Conservation (phyloP, 2,797 vertebrate species). For the Limosa lapponica region DNA sequence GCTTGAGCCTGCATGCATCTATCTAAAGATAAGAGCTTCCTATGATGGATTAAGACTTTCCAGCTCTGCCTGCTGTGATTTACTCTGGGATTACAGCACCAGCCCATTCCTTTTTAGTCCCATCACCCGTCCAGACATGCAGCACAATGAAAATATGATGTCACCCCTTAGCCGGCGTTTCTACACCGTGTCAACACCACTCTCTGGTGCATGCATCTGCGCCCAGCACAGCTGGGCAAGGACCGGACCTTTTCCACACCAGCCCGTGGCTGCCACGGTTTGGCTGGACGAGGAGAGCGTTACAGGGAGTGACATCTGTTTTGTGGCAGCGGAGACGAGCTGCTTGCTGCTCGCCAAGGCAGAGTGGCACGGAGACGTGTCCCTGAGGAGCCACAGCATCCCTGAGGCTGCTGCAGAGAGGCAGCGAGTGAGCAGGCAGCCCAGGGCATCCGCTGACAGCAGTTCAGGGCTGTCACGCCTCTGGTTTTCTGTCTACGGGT, state of each 20-base stretch:
- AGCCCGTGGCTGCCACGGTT: not conserved
- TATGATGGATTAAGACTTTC: constrained; percentile 36
- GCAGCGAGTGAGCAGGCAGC: not conserved
- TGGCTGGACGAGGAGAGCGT: not conserved
- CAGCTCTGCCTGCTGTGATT: constrained; percentile 37
- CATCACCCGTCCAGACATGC: not conserved
- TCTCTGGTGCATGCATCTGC: not conserved
- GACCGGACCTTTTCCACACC: not conserved
- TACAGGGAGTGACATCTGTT: not conserved
- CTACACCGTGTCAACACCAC: not conserved
- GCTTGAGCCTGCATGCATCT: not conserved
- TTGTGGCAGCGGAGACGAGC: not conserved
- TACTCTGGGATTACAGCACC: constrained; percentile 30
- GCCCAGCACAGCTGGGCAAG: not conserved
- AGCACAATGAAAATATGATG: not conserved
- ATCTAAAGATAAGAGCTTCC: constrained; percentile 10
- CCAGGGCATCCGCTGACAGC: not conserved
- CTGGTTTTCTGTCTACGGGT: not conserved
- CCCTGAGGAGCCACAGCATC: not conserved
- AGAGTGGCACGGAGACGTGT: not conserved
- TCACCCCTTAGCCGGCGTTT: not conserved
- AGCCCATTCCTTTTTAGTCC: not conserved
- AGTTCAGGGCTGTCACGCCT: not conserved
- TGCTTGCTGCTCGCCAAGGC: not conserved
- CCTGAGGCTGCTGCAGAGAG: constrained; percentile 33